These are phyloP conservation scores for Tolypeutes matacus DNA, from an alignment of 2,797 vertebrate genomes.

Conservation along the genomic window DNA sequence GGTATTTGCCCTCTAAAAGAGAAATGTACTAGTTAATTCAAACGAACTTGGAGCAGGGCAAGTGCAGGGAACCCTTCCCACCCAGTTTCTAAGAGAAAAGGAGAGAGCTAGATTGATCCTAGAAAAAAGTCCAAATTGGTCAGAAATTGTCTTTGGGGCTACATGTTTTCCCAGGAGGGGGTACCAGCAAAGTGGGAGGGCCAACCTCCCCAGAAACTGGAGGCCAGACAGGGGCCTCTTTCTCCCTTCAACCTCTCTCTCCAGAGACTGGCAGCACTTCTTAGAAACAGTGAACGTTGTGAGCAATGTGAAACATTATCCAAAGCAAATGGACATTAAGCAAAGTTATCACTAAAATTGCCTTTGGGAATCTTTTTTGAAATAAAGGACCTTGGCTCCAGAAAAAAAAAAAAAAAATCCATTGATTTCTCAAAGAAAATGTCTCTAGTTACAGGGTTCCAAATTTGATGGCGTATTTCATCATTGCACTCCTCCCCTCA, in stretches of 20 bases:
- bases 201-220: accelerated
- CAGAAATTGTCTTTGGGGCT: neutral
- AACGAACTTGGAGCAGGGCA: neutral
- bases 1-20: neutral
- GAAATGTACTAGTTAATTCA: neutral
- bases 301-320: neutral
- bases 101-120: neutral
- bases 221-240: neutral
- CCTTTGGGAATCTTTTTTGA: neutral
- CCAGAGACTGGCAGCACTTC: neutral
- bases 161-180: neutral
- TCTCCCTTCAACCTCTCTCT: neutral
- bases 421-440: neutral
- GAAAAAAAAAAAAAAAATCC: neutral
- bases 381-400: neutral
- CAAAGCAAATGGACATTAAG: neutral
- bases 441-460: neutral
- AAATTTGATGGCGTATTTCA: neutral
- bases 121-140: neutral
- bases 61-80: neutral
- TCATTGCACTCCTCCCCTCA: neutral
- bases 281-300: neutral
- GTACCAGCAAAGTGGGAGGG: no score
- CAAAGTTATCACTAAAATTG: neutral
- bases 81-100: neutral